Evolutionary conservation across 2,113 vertebrate species (phyloP), one percentile per base, ranked within the genome.

Genomic region (Ranitomeya variabilis): DNA sequence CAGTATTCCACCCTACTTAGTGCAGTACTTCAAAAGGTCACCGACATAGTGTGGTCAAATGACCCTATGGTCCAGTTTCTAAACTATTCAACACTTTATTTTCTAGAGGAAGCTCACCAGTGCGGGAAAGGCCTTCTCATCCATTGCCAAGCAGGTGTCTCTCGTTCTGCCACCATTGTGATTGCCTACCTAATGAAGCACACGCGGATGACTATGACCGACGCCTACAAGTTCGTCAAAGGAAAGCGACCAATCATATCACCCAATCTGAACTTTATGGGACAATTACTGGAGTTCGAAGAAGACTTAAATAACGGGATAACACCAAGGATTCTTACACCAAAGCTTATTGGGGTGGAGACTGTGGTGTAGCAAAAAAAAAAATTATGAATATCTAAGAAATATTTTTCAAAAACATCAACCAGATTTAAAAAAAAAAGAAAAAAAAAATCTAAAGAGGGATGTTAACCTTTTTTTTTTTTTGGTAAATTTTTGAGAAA

Each of bases 231-330:
- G 93, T 99, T 99, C 76, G 98, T 99, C 87, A 99, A 99, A 94
- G 96, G 97, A 93, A 97, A 98, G 87, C 94, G 98, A 94, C 98
- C 98, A 93, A 98, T 99, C 92, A 99, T 99, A 93, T 99, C 98
- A 67, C 98, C 98, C 2, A 99, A 99, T 93, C 98, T 99, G 92
- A 99, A 99, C 96, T 99, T 99, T 93, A 99, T 99, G 98, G 98
- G 98, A 92, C 98, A 99, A 92, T 96, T 99, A 92, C 91, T 99
- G 94, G 98, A 99, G 95, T 99, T 99, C 0, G 98, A 99, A 92
- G 98, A 99, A 93, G 98, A 99, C 92, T 96, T 99, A 55, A 99
- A 99, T 94, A 99, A 96, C 0, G 98, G 98, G 4, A 95, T 99
- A 89, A 99, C 98, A 6, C 98, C 98, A 0, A 94, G 98, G 80